Evolutionary conservation across 2,888 invertebrate genomes (phyloP).

Genomic region (Chaitophorus viminalis): DNA sequence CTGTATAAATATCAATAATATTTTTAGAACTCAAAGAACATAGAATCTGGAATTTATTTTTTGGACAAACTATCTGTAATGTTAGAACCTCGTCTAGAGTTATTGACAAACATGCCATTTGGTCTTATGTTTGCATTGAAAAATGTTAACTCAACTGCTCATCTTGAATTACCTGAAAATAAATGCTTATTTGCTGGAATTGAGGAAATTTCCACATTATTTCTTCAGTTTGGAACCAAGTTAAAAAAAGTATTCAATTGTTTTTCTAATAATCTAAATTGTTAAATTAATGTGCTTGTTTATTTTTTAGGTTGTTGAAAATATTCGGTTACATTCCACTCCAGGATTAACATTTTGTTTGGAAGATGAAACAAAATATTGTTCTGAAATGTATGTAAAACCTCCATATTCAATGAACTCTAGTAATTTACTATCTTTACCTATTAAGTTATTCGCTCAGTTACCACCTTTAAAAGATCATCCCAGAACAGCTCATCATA

Average conservation of each 20-base stretch:
- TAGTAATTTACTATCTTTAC: conserved; percentile 44
- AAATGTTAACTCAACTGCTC: conserved; percentile 48
- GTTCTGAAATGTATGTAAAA: conserved; percentile 38
- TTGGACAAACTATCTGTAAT: conserved; percentile 41
- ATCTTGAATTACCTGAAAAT: conserved; percentile 26
- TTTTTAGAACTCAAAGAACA: conserved; percentile 55
- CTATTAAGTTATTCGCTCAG: conserved; percentile 48
- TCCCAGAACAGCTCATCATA: conserved; percentile 36
- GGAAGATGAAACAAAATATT: conserved; percentile 31
- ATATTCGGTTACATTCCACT: conserved; percentile 39
- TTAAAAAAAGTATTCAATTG: conserved; percentile 27
- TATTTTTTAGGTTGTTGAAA: conserved; percentile 43
- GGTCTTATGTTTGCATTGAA: conserved; percentile 49
- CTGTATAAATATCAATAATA: conserved; percentile 2
- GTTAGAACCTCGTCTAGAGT: conserved; percentile 38
- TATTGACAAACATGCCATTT: conserved; percentile 39
- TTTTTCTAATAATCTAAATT: not conserved
- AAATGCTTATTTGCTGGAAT: conserved; percentile 50
- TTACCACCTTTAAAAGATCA: conserved; percentile 53
- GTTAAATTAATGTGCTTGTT: not conserved
- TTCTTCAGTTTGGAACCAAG: conserved; percentile 52
- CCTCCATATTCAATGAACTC: conserved; percentile 2
- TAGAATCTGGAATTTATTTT: conserved; percentile 54
- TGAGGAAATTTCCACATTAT: conserved; percentile 51
- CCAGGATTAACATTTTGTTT: conserved; percentile 57